Evolutionary conservation across 2,888 invertebrate species (phyloP), one percentile per base, ranked within the genome.

Genomic region (Amphimallon solstitiale): DNA sequence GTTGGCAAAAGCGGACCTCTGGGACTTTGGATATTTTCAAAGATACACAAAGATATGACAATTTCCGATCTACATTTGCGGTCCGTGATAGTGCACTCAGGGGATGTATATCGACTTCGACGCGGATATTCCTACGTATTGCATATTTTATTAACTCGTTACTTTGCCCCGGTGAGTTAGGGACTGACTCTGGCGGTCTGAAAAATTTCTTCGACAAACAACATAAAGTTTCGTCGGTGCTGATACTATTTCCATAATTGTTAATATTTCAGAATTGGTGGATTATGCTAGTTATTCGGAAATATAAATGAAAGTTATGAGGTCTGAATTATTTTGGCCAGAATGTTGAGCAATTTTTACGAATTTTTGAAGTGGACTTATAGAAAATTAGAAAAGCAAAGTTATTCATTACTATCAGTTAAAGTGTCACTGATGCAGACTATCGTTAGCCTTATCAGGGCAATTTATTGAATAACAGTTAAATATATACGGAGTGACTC

Each of bases 1-100:
- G 45, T 34, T 43, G 45, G 45, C 2, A 64, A 56, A 56, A 29
- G 29, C 54, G 54, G 64, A 46, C 64, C 64, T 34, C 10, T 56
- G 64, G 64, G 56, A 45, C 56, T 64, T 48, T 56, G 23, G 66
- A 64, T 64, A 64, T 56, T 37, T 46, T 21, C 64, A 51, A 46
- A 14, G 46, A 46, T 48, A 54, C 38, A 71, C 67, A 70, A 69
- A 72, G 72, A 72, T 72, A 72, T 72, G 72, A 72, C 72, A 72
- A 72, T 72, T 71, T 71, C 68, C 67, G 70, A 70, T 70, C 68
- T 64, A 63, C 65, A 66, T 68, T 70, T 71, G 67, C 63, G 63
- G 56, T 56, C 56, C 56, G 56, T 34, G 63, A 37, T 63, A 71
- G 63, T 63, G 52, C 65, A 56, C 71, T 66, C 71, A 21, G 17